Conservation (phyloP, 2,888 invertebrate genomes). For the Podotricha telesiphe region DNA sequence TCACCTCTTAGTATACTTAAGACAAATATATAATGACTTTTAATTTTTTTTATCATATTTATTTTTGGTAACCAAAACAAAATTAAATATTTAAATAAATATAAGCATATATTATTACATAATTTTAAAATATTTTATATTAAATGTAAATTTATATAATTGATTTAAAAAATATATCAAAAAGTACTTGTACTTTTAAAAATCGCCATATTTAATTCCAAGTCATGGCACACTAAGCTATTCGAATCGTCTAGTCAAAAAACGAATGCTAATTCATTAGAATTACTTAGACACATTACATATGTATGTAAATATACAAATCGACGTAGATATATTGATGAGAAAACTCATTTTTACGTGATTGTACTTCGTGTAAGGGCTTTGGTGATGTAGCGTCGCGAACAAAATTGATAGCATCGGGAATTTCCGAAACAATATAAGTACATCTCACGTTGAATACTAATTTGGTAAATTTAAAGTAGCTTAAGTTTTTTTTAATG, state of each 20-base stretch:
- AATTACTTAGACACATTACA: constrained; percentile 4
- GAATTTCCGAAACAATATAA: constrained; percentile 60
- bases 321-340: constrained; percentile 28
- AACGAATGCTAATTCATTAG: constrained; percentile 12
- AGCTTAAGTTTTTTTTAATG: constrained; percentile 30
- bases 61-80: too few species aligned
- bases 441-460: constrained; percentile 57
- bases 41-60: too few species aligned
- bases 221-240: constrained; percentile 4
- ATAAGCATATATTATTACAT: too few species aligned
- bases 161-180: too few species aligned
- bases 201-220: not conserved
- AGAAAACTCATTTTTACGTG: constrained; percentile 61
- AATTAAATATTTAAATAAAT: too few species aligned
- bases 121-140: too few species aligned
- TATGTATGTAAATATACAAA: not conserved
- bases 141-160: too few species aligned
- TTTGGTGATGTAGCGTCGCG: constrained; percentile 59
- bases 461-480: constrained; percentile 50
- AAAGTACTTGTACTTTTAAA: too few species aligned
- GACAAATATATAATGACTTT: too few species aligned
- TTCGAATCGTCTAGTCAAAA: constrained; percentile 9
- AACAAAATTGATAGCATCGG: constrained; percentile 60
- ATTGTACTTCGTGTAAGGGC: constrained; percentile 66
- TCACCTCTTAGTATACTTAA: too few species aligned